Evolutionary conservation across 2,797 vertebrate genomes (phyloP).

Genomic region (Manis javanica): DNA sequence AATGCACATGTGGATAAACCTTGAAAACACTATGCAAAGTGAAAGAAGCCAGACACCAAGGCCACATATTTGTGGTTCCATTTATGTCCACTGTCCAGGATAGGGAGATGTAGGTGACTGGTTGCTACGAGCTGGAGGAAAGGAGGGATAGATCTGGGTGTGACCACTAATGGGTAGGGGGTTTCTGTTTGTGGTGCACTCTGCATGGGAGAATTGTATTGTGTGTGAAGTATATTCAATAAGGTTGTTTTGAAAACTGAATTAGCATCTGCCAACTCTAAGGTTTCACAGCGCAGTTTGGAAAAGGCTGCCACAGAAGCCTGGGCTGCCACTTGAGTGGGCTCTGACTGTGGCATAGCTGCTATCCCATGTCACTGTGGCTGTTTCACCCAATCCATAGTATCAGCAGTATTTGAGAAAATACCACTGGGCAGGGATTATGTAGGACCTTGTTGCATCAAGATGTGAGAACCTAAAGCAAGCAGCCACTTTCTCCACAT

Average conservation of each 20-base stretch:
- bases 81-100: not conserved
- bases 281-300: not conserved
- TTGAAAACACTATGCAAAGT: not conserved
- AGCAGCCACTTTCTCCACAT: accelerated
- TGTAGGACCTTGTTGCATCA: not conserved
- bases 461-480: not conserved
- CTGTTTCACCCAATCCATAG: not conserved
- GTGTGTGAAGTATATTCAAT: not conserved
- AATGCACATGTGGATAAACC: accelerated
- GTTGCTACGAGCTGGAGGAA: not conserved
- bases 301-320: not conserved
- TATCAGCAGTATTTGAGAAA: not conserved
- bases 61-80: not conserved
- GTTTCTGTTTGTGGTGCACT: not conserved
- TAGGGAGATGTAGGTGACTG: not conserved
- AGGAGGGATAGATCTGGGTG: not conserved
- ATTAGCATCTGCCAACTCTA: not conserved
- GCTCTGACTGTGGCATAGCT: not conserved
- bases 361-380: not conserved
- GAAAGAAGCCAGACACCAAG: not conserved
- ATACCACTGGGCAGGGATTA: not conserved
- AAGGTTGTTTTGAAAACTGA: not conserved
- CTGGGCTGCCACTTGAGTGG: not conserved
- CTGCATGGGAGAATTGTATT: too few species aligned
- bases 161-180: accelerated